A percentile compares a stretch with the other conserved stretches of the same genome.
Evolutionary conservation across 1,140 invertebrate species (phyloP).

Genomic region (Acromyrmex echinatior): DNA sequence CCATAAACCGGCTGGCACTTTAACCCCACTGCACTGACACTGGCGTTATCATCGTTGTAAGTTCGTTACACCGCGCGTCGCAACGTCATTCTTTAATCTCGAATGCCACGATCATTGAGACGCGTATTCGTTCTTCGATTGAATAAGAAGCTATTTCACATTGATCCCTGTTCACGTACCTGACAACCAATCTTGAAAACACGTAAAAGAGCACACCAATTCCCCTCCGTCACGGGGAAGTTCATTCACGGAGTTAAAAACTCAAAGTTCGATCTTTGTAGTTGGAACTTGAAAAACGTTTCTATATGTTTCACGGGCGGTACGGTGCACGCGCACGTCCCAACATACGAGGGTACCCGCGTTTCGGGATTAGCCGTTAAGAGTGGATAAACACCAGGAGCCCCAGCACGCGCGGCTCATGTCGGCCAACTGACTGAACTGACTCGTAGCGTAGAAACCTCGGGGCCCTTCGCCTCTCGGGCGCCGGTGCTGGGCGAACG

Average conservation of each 20-base stretch:
- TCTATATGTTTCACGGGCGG: slow-evolving; percentile 50
- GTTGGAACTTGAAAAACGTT: not conserved
- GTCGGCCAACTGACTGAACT: slow-evolving; percentile 82
- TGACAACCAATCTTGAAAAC: not conserved
- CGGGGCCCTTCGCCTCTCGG: slow-evolving; percentile 76
- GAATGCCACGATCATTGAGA: not conserved
- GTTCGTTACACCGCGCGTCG: slow-evolving; percentile 60
- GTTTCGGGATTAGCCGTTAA: slow-evolving; percentile 59
- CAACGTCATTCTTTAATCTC: slow-evolving; percentile 49
- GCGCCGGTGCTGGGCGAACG: slow-evolving; percentile 74
- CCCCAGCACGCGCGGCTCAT: slow-evolving; percentile 78
- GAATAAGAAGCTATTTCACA: not conserved
- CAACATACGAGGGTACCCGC: slow-evolving; percentile 41
- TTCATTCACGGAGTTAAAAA: not conserved
- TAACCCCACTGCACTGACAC: slow-evolving; percentile 72
- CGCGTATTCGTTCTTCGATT: not conserved
- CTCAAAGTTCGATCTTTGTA: not conserved
- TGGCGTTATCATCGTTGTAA: slow-evolving; percentile 60
- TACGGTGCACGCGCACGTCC: slow-evolving; percentile 44
- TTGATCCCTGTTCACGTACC: not conserved
- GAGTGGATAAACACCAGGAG: slow-evolving; percentile 60
- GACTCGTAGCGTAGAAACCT: slow-evolving; percentile 74
- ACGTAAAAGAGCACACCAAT: not conserved
- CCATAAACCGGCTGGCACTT: slow-evolving; percentile 71
- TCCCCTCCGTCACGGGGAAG: not conserved